Evolutionary conservation across 2,797 vertebrate genomes (phyloP).

Genomic region (Alcedo quadribrachys): DNA sequence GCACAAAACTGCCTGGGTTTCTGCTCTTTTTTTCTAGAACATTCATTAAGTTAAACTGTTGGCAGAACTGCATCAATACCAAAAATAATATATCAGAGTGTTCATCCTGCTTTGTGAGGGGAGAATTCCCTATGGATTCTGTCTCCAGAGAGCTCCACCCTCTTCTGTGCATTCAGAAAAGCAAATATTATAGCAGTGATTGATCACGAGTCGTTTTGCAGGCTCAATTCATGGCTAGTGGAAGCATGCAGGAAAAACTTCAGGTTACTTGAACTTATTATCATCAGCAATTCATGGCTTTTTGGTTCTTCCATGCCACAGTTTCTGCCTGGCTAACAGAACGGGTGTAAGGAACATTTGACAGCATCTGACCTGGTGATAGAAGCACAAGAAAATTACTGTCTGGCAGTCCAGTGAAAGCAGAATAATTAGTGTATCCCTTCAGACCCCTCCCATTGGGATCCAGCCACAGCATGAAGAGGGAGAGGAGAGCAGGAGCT

Average conservation of each 20-base stretch:
- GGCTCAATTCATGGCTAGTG: background rate
- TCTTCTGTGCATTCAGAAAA: background rate
- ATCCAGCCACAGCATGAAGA: background rate
- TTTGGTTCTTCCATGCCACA: background rate
- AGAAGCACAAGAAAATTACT: background rate
- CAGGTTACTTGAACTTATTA: background rate
- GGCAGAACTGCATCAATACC: background rate
- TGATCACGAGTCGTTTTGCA: background rate
- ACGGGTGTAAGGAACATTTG: background rate
- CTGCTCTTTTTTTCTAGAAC: background rate
- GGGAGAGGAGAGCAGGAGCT: background rate
- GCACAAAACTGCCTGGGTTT: background rate
- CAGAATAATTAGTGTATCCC: background rate
- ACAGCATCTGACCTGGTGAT: background rate
- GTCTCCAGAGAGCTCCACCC: background rate
- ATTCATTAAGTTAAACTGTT: background rate
- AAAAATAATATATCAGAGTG: background rate
- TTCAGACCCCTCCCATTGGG: background rate
- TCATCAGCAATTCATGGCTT: background rate
- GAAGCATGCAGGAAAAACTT: background rate
- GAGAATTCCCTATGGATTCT: background rate
- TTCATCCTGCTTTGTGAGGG: background rate
- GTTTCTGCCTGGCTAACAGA: background rate
- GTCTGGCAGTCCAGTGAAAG: background rate
- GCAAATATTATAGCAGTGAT: background rate